Base-by-base conservation (phyloP, 2,113 vertebrate species). In the Platanista minor region DNA sequence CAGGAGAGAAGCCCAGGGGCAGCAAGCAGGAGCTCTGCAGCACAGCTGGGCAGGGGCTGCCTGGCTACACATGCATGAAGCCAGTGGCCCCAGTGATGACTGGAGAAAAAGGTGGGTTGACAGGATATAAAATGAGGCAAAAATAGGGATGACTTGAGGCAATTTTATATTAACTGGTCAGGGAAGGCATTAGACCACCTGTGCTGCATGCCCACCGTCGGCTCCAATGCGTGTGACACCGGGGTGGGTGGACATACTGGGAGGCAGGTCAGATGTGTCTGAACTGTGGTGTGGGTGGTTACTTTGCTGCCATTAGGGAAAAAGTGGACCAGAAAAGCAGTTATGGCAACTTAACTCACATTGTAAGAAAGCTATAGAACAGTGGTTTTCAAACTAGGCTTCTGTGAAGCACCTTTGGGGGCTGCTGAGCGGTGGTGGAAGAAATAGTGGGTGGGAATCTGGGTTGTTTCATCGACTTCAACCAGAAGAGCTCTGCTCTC, bases 71-170 rank as follows among this genome's bases (percentile, higher is more conserved):
- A 31, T 33, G 25, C 33, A 29, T 52, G 86, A 62, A 72, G 23
- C 23, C 33, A 57, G 46, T 54, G 18, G 52, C 17, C 13, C 43
- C 3, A 33, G 62, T 66, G 43, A 39, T 64, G 52, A 23, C 41
- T 85, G 18, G 41, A 85, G 25, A 80, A 36, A 71, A 72, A 80
- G 23, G 4, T 46, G 5, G 43, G 14, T 20, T 27, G 31, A 46
- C 33, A 41, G 62, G n/a, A 71, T 17, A 21, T 25, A 46, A 57
- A 57, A 66, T 66, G 46, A 90, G 36, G 7, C 52, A 86, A 36
- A 1, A 1, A 46, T 46, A 5, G 6, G 11, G 31, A 27, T 20
- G 12, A 43, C 25, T 25, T 23, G 10, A 17, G 29, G 13, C 10
- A 21, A 54, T 52, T 54, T 64, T 36, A 57, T 29, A 21, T 13